Conservation (phyloP, 2,888 invertebrate species). For the Chrysolina americana region DNA sequence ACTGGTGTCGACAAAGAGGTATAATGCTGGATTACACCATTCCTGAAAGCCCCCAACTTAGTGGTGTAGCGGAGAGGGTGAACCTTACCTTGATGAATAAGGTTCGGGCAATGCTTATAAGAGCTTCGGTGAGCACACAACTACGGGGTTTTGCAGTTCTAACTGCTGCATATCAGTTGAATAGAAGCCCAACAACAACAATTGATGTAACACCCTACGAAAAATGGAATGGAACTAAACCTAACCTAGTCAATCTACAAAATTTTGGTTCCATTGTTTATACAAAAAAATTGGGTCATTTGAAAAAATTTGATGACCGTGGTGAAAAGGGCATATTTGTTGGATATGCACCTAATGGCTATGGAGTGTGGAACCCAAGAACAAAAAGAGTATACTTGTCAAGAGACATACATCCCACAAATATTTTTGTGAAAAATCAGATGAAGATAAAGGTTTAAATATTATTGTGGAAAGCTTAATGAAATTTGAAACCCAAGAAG, state of each 20-base stretch:
- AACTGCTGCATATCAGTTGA: conserved; percentile 17
- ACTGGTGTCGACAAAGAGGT: no score
- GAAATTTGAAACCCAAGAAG: conserved; percentile 12
- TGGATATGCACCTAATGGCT: not conserved
- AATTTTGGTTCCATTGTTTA: conserved; percentile 11
- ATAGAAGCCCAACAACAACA: conserved; percentile 9
- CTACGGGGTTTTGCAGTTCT: conserved; percentile 10
- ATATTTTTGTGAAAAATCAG: conserved; percentile 6
- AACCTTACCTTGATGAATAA: conserved; percentile 8
- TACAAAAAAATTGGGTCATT: conserved; percentile 2
- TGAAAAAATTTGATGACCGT: conserved; percentile 7
- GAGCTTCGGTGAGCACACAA: not conserved
- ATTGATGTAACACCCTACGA: conserved; percentile 8
- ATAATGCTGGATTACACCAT: no score
- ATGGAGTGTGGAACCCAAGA: conserved; percentile 5
- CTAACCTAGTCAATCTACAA: conserved; percentile 2
- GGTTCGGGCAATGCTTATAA: conserved; percentile 9
- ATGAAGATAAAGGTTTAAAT: conserved; percentile 5
- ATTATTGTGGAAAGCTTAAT: conserved; percentile 11
- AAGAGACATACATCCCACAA: conserved; percentile 12
- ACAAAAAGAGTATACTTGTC: conserved; percentile 13
- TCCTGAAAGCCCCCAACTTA: conserved; percentile 13
- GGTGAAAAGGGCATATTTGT: not conserved
- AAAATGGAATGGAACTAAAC: conserved; percentile 19
- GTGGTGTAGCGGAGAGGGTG: conserved; percentile 15